Conservation (phyloP, 2,113 vertebrate genomes). For the Etheostoma spectabile region DNA sequence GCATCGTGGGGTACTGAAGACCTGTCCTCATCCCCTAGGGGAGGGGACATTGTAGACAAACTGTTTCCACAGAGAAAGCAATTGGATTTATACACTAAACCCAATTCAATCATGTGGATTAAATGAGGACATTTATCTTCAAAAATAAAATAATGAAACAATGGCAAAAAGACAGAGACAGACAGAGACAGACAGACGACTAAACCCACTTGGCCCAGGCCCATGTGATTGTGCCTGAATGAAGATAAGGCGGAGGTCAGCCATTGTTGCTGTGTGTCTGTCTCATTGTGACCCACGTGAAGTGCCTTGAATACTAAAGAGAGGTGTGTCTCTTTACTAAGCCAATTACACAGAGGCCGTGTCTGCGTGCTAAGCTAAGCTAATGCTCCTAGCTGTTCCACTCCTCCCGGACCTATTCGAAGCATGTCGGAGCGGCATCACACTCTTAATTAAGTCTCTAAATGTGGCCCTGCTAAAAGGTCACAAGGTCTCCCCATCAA, state of each 20-base stretch:
- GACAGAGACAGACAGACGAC: background rate
- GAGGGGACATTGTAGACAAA: background rate
- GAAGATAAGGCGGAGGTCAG: constrained; percentile 29
- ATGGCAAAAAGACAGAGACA: background rate
- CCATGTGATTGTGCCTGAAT: constrained; percentile 26
- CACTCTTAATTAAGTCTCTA: background rate
- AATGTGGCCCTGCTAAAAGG: background rate
- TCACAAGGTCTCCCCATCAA: background rate
- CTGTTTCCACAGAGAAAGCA: background rate
- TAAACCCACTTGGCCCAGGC: background rate
- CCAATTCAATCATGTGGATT: background rate
- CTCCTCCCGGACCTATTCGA: background rate
- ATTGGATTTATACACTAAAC: background rate
- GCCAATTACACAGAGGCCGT: constrained; percentile 72
- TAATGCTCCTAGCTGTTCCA: constrained; percentile 27
- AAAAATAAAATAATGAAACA: background rate
- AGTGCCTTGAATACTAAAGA: constrained; percentile 43
- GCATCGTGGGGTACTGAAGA: background rate
- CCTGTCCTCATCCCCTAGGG: background rate
- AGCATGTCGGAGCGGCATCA: background rate
- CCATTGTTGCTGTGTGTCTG: constrained; percentile 30
- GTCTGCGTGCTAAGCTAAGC: no score
- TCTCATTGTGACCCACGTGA: constrained; percentile 38
- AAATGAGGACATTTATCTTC: background rate
- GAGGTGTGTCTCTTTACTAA: constrained; percentile 51